Evolutionary conservation across 2,797 vertebrate species (phyloP).

Genomic region (Scleropages formosus): DNA sequence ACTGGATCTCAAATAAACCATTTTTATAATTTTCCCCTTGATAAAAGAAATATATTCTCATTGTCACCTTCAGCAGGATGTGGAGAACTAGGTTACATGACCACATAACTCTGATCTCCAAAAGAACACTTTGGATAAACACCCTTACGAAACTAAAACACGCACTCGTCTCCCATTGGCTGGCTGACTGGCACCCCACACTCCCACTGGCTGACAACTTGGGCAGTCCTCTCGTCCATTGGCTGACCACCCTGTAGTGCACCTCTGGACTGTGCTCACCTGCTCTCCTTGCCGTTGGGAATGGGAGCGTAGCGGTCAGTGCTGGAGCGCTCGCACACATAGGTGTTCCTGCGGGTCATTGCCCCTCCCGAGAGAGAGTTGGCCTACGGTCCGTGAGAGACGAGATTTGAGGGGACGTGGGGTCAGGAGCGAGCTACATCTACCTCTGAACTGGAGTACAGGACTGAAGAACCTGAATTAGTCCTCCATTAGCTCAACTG

Average conservation of each 20-base stretch:
- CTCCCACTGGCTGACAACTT: background rate
- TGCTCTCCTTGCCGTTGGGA: conserved; percentile 96
- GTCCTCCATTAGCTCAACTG: too few species aligned
- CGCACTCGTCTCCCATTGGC: background rate
- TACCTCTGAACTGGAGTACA: too few species aligned
- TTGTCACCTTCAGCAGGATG: background rate
- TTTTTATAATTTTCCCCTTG: background rate
- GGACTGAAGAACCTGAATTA: too few species aligned
- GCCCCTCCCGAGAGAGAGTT: conserved; percentile 60
- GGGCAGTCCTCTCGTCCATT: background rate
- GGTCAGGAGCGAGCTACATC: too few species aligned
- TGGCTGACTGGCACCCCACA: background rate
- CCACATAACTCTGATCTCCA: background rate
- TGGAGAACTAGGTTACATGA: background rate
- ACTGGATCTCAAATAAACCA: background rate
- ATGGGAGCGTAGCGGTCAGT: conserved; percentile 84
- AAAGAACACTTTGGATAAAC: too few species aligned
- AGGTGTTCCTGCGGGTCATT: conserved; percentile 87
- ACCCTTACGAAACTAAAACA: too few species aligned
- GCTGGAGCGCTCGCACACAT: conserved; percentile 86
- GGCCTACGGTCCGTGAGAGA: background rate
- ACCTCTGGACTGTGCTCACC: conserved; percentile 60
- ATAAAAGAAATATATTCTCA: background rate
- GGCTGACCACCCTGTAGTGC: too few species aligned
- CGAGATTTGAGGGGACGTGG: too few species aligned